These are phyloP conservation scores for Agraylea sexmaculata DNA, from an alignment of 1,140 invertebrate species.

Conservation along the genomic window DNA sequence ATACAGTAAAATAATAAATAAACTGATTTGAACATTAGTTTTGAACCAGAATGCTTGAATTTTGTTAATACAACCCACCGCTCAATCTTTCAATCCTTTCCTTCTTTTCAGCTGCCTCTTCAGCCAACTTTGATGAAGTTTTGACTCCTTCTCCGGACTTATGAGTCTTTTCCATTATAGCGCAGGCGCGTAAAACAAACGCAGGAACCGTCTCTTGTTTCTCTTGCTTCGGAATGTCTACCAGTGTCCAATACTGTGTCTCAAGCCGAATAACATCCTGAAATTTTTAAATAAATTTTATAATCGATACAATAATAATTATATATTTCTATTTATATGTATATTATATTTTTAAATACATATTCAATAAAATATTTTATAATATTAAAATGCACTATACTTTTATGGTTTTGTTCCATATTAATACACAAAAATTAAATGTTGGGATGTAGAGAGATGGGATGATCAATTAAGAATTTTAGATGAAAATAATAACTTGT, in stretches of 20 bases:
- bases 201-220: slow-evolving; percentile 83
- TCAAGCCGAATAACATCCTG: slow-evolving; percentile 86
- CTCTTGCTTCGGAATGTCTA: slow-evolving; percentile 80
- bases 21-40: neutral
- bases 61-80: slow-evolving; percentile 42
- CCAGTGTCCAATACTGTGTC: slow-evolving; percentile 85
- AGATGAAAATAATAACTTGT: too few relatives aligned
- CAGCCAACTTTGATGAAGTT: slow-evolving; percentile 66
- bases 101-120: slow-evolving; percentile 68
- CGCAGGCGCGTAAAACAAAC: slow-evolving; percentile 78
- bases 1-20: neutral
- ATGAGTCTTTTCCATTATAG: slow-evolving; percentile 83
- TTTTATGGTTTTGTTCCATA: too few relatives aligned
- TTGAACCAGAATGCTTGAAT: neutral
- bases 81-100: slow-evolving; percentile 76
- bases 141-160: slow-evolving; percentile 80
- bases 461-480: too few relatives aligned
- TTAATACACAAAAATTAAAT: too few relatives aligned
- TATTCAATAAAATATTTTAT: slow-evolving; percentile 2
- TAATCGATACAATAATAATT: slow-evolving; percentile 6
- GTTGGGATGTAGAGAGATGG: too few relatives aligned
- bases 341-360: slow-evolving; percentile 1
- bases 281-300: slow-evolving; percentile 21
- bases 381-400: neutral
- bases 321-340: too few relatives aligned